Evolutionary conservation across 2,797 vertebrate species (phyloP).

Genomic region (Trachurus trachurus): DNA sequence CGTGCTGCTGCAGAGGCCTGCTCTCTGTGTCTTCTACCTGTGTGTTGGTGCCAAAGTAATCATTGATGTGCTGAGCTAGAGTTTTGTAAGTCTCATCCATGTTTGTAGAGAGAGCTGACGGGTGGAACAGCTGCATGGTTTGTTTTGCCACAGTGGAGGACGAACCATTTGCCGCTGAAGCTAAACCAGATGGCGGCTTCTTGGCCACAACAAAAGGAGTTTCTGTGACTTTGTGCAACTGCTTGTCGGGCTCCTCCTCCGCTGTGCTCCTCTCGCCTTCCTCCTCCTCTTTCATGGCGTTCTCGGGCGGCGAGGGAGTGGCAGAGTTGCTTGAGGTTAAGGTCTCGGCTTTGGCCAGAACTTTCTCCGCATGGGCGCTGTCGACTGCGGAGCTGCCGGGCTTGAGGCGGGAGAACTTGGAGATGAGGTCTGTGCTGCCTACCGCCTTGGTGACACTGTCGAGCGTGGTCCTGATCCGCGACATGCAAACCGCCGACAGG

Average conservation of each 20-base stretch:
- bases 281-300: slow-evolving; percentile 69
- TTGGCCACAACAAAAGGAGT: slow-evolving; percentile 65
- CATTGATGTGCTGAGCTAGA: slow-evolving; percentile 92
- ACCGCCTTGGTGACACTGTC: slow-evolving; percentile 94
- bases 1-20: slow-evolving; percentile 48
- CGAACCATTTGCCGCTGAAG: slow-evolving; percentile 28
- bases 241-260: slow-evolving; percentile 30
- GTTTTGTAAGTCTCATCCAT: slow-evolving; percentile 94
- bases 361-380: slow-evolving; percentile 58
- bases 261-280: slow-evolving; percentile 54
- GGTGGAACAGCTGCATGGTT: slow-evolving; percentile 87
- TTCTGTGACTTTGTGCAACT: slow-evolving; percentile 57
- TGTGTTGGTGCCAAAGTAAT: slow-evolving; percentile 87
- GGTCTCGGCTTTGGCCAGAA: slow-evolving; percentile 52
- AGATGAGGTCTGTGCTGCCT: slow-evolving; percentile 91
- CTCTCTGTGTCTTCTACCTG: slow-evolving; percentile 73
- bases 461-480: slow-evolving; percentile 93
- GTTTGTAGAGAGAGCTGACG: slow-evolving; percentile 86
- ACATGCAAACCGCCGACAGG: slow-evolving; percentile 88
- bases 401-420: slow-evolving; percentile 91
- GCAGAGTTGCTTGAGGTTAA: slow-evolving; percentile 15
- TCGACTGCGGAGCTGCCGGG: slow-evolving; percentile 71
- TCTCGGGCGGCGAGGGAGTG: slow-evolving; percentile 20
- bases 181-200: slow-evolving; percentile 33
- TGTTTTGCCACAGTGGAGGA: slow-evolving; percentile 78